Conservation (phyloP, 2,888 invertebrate genomes). For the Lydus trimaculatus region DNA sequence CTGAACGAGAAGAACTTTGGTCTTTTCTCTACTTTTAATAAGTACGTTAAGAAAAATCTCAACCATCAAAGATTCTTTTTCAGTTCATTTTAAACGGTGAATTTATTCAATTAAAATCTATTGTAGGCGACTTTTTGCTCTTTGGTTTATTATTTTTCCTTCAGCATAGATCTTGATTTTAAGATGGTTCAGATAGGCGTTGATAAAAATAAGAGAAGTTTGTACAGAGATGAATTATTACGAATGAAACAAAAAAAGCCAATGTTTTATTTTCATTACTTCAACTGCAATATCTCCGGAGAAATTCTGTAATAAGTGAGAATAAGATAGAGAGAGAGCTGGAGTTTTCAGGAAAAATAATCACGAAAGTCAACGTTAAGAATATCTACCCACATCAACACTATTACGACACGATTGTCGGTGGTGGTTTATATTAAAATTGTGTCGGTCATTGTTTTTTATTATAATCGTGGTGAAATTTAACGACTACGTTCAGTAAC, state of each 20-base stretch:
- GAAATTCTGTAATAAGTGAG: slow-evolving; percentile 22
- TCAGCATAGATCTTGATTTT: slow-evolving; percentile 27
- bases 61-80: neutral
- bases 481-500: neutral
- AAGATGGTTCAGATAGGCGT: slow-evolving; percentile 28
- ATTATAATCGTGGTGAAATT: neutral
- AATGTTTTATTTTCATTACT: slow-evolving; percentile 39
- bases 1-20: slow-evolving; percentile 25
- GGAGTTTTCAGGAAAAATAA: slow-evolving; percentile 23
- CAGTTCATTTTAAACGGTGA: neutral
- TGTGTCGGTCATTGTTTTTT: neutral
- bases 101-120: neutral
- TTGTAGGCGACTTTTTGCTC: neutral
- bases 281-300: slow-evolving; percentile 34
- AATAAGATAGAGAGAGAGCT: neutral
- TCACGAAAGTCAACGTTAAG: slow-evolving; percentile 16
- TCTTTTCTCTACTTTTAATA: slow-evolving; percentile 10
- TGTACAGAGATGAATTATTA: slow-evolving; percentile 38
- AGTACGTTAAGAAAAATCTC: neutral
- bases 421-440: slow-evolving; percentile 15
- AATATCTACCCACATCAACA: neutral
- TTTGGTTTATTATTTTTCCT: neutral
- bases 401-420: slow-evolving; percentile 12
- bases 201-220: slow-evolving; percentile 38
- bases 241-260: slow-evolving; percentile 31